phyloP scores from a whole-genome alignment of 2,797 vertebrate genomes.

The Clarias fuscus region DNA sequence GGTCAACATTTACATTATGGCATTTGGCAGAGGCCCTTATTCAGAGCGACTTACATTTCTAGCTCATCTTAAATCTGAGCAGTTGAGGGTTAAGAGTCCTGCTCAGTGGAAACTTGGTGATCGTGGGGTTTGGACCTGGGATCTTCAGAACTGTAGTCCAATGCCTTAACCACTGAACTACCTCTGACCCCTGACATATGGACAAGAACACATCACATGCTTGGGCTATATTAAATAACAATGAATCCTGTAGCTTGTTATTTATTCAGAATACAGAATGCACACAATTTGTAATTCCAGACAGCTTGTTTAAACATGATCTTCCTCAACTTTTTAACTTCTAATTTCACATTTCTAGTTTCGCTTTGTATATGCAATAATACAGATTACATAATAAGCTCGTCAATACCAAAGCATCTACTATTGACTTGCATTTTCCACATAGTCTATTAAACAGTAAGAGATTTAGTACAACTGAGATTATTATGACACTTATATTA shows the following conservation, averaged over 20 bases:
- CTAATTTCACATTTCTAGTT: not conserved
- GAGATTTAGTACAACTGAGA: not conserved
- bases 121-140: too few relatives aligned
- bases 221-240: too few relatives aligned
- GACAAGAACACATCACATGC: not conserved
- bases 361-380: not conserved
- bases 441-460: not conserved
- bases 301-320: not conserved
- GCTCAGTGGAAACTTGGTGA: too few relatives aligned
- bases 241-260: too few relatives aligned
- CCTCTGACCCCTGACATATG: too few relatives aligned
- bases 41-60: too few relatives aligned
- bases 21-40: too few relatives aligned
- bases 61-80: too few relatives aligned
- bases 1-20: not conserved
- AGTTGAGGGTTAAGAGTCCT: too few relatives aligned
- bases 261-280: not conserved
- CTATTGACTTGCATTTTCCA: not conserved
- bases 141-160: too few relatives aligned
- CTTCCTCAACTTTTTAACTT: not conserved
- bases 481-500: not conserved
- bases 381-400: not conserved
- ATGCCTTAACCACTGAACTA: too few relatives aligned
- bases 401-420: too few relatives aligned
- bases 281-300: not conserved